phyloP scores from a whole-genome alignment of 2,888 invertebrate genomes.

The Drosophila tanythrix region DNA sequence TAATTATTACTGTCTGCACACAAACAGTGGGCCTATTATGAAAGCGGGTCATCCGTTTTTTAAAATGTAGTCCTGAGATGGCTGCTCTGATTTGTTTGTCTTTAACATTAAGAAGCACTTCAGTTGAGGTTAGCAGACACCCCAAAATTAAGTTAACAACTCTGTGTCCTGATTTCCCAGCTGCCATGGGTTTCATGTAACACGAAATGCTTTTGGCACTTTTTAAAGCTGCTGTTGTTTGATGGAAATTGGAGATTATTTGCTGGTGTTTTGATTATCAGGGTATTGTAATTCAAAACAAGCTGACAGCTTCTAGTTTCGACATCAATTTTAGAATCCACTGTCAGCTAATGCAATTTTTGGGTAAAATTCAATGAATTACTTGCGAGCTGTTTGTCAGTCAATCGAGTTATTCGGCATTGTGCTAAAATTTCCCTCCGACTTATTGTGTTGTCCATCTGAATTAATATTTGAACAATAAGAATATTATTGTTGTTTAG shows the following conservation, averaged over 20 bases:
- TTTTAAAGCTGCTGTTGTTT: not conserved
- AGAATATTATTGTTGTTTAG: not conserved
- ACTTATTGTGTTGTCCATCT: not conserved
- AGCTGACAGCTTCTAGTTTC: not conserved
- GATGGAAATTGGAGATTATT: not conserved
- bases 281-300: not conserved
- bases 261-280: not conserved
- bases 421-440: not conserved
- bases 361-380: not conserved
- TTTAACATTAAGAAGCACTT: not conserved
- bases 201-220: not conserved
- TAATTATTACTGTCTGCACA: not conserved
- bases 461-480: not conserved
- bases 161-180: not conserved
- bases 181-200: not conserved
- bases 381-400: not conserved
- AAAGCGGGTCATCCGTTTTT: not conserved
- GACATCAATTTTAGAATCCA: not conserved
- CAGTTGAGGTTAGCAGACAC: not conserved
- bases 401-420: not conserved
- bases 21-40: not conserved
- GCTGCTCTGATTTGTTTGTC: not conserved
- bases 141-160: not conserved
- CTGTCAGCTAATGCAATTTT: not conserved
- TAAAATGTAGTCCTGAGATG: not conserved